A percentile compares a stretch with the other conserved stretches of the same genome.
phyloP scores from a whole-genome alignment of 2,888 invertebrate genomes.

The Apodemia duryi region DNA sequence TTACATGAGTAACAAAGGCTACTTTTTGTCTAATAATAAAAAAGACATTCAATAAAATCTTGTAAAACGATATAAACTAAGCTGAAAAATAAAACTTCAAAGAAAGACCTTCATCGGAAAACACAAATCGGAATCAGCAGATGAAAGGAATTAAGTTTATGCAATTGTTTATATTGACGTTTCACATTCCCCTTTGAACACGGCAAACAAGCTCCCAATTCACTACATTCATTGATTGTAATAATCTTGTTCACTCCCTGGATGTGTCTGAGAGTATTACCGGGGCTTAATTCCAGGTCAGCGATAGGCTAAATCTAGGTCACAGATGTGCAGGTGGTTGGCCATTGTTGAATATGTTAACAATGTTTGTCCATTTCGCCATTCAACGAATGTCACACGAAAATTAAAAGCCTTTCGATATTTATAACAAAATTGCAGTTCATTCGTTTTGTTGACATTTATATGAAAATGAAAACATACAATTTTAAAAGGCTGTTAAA shows the following conservation, averaged over 20 bases:
- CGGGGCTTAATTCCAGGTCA: constrained; percentile 48
- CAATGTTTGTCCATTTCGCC: constrained; percentile 29
- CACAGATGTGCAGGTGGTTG: constrained; percentile 42
- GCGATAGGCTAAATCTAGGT: constrained; percentile 55
- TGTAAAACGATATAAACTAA: not conserved
- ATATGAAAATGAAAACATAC: not conserved
- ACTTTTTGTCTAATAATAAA: too few species aligned
- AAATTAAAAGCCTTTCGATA: constrained; percentile 15
- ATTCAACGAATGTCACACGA: constrained; percentile 17
- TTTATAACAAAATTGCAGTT: constrained; percentile 4
- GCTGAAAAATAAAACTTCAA: not conserved
- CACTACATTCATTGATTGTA: constrained; percentile 19
- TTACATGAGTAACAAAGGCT: too few species aligned
- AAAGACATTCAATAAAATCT: not conserved
- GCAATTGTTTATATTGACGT: constrained; percentile 10
- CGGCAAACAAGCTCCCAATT: constrained; percentile 19
- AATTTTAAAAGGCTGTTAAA: not conserved
- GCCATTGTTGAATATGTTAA: constrained; percentile 50
- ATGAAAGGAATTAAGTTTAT: constrained; percentile 6
- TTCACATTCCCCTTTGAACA: constrained; percentile 17
- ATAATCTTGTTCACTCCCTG: constrained; percentile 17
- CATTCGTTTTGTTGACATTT: constrained; percentile 6
- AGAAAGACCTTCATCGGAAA: not conserved
- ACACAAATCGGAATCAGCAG: constrained; percentile 7
- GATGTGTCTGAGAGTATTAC: constrained; percentile 20